Conservation (phyloP, 2,888 invertebrate species). For the Dasypogon diadema region DNA sequence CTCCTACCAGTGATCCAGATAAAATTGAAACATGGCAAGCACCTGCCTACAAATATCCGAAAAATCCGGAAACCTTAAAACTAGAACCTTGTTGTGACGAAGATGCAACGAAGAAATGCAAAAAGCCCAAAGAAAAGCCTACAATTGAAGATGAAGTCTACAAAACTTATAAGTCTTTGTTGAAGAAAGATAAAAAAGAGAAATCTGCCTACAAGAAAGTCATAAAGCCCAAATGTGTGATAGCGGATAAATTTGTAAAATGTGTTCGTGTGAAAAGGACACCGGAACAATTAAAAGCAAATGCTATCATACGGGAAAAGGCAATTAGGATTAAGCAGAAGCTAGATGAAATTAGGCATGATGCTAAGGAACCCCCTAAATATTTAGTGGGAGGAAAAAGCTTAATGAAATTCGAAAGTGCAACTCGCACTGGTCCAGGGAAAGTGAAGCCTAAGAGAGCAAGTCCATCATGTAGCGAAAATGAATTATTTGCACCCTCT, state of each 20-base stretch:
- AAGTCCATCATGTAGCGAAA: constrained; percentile 61
- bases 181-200: background rate
- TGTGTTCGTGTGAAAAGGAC: constrained; percentile 62
- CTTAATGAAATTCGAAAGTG: background rate
- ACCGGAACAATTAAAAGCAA: constrained; percentile 59
- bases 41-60: constrained; percentile 59
- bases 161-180: background rate
- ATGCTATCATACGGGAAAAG: constrained; percentile 61
- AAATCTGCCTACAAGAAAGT: background rate
- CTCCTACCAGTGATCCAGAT: constrained; percentile 63
- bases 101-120: background rate
- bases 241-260: constrained; percentile 59
- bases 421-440: background rate
- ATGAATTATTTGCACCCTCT: constrained; percentile 60
- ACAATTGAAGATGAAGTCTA: background rate
- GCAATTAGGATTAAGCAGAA: background rate
- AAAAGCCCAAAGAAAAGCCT: background rate
- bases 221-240: constrained; percentile 58
- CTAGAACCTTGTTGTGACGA: background rate
- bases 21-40: constrained; percentile 62
- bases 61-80: constrained; percentile 9
- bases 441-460: constrained; percentile 58
- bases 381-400: constrained; percentile 19
- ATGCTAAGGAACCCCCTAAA: background rate
- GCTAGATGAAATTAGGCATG: constrained; percentile 3